phyloP scores from a whole-genome alignment of 2,797 vertebrate genomes.

The Semotilus atromaculatus region DNA sequence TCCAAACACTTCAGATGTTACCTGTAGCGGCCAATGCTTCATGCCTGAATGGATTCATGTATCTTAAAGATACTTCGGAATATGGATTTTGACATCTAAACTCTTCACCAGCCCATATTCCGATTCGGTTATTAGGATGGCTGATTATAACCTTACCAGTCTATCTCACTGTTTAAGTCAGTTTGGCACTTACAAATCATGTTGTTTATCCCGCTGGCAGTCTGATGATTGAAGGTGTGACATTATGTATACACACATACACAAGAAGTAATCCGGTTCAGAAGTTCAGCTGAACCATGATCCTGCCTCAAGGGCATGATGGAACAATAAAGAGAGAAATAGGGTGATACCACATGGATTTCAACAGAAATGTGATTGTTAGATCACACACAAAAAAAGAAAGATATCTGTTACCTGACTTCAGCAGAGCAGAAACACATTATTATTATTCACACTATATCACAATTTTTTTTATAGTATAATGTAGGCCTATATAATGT shows the following conservation, averaged over 20 bases:
- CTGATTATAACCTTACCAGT: conserved; percentile 31
- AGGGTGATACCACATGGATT: background rate
- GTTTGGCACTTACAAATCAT: conserved; percentile 26
- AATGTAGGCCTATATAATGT: too few species aligned
- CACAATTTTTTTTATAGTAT: too few species aligned
- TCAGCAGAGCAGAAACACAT: conserved; percentile 80
- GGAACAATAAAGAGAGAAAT: background rate
- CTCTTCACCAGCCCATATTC: background rate
- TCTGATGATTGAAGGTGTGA: conserved; percentile 38
- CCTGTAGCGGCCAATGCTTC: background rate
- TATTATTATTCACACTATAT: background rate
- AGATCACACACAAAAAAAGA: background rate
- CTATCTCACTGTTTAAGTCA: conserved; percentile 27
- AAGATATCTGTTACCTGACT: conserved; percentile 67
- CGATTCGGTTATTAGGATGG: background rate
- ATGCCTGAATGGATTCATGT: background rate
- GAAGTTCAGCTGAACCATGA: conserved; percentile 95
- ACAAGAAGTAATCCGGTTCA: conserved; percentile 78
- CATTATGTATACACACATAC: conserved; percentile 16
- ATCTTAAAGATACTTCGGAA: background rate
- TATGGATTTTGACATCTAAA: background rate
- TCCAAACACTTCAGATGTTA: background rate
- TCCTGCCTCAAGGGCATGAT: background rate
- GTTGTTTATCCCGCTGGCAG: conserved; percentile 51
- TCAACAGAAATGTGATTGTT: background rate